Evolutionary conservation across 2,888 invertebrate genomes (phyloP), one percentile per base, ranked within the genome.

Genomic region (Heliconius ethilla): DNA sequence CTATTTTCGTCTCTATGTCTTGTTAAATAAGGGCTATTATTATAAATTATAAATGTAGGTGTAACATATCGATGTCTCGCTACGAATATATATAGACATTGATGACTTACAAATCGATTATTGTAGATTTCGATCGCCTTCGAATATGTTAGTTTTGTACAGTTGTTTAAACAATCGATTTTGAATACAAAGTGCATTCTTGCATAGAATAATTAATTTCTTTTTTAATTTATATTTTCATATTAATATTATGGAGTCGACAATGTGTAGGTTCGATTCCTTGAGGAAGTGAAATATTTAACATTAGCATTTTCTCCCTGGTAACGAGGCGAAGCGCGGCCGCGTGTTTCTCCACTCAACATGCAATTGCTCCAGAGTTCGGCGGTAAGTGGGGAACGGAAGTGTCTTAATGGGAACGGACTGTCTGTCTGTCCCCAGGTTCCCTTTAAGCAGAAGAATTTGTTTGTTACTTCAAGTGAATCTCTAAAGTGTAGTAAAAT

Each of bases 21-120:
- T 69, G 9, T 37, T n/a, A 18, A n/a, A 55, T 74, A 76, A 70
- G n/a, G 66, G 3, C 22, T 65, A 73, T 55, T 66, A 65, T 51
- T 25, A 66, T 40, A 33, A 40, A 51, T 66, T 5, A 10, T 5
- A 33, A 25, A 27, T 37, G 22, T 55, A 51, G 33, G 70, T 67
- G 51, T 72, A 66, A 37, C 27, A 45, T 51, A 75, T 67, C 37
- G 72, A 73, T 73, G 79, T 77, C 67, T 78, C 78, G 67, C 76
- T 78, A 77, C 75, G 70, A 80, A 80, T 80, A 75, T 80, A 51
- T 80, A 80, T 77, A 69, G 72, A 63, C 55, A 76, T 66, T 74
- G 63, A 63, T 45, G 45, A 63, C 74, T 74, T 63, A 74, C 74
- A 63, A 74, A 74, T 74, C 74, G 74, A 74, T 74, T 74, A 74